Evolutionary conservation across 2,888 invertebrate genomes (phyloP).

Genomic region (Microctonus hyperodae): DNA sequence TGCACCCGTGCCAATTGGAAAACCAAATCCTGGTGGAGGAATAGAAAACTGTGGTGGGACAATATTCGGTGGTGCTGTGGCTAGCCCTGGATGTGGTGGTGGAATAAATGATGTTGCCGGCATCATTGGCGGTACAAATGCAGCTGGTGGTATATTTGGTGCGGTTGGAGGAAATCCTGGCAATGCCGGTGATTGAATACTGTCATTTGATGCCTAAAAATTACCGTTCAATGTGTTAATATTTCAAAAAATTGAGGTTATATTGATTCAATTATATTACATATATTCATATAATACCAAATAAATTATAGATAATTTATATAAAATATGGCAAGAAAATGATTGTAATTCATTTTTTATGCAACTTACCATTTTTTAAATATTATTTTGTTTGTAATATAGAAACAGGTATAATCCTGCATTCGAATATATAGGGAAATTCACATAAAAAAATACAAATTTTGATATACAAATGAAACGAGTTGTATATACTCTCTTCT

Average conservation of each 20-base stretch:
- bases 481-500: too few species aligned
- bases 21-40: constrained; percentile 80
- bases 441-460: too few species aligned
- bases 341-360: background rate
- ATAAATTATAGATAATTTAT: background rate
- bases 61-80: constrained; percentile 59
- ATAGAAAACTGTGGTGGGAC: constrained; percentile 79
- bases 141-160: constrained; percentile 53
- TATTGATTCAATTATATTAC: background rate
- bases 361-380: background rate
- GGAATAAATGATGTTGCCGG: constrained; percentile 58
- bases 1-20: constrained; percentile 50
- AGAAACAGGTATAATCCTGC: too few species aligned
- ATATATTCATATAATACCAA: background rate
- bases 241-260: background rate
- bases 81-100: constrained; percentile 56
- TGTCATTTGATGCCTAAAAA: constrained; percentile 58
- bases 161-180: constrained; percentile 56
- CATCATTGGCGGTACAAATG: constrained; percentile 56
- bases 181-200: constrained; percentile 55
- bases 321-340: too few species aligned
- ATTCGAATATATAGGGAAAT: too few species aligned
- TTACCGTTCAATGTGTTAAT: background rate
- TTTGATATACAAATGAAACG: too few species aligned
- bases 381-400: too few species aligned